These are phyloP conservation scores for Ennomos erosarius DNA, from an alignment of 2,888 invertebrate species.

Conservation along the genomic window DNA sequence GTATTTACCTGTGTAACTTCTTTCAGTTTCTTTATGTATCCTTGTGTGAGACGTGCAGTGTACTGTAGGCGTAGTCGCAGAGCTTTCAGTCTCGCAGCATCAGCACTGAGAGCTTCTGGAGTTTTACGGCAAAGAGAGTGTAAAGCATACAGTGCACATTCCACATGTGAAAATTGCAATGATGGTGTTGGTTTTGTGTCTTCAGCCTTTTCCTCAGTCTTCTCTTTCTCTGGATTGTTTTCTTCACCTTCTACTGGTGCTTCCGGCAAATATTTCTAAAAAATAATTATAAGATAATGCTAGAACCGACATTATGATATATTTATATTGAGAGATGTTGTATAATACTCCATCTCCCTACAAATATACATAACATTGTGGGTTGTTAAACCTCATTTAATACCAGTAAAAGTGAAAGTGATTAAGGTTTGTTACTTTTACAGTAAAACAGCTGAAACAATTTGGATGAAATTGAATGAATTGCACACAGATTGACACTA, in stretches of 20 bases:
- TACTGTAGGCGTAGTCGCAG: slow-evolving; percentile 95
- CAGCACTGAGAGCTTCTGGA: slow-evolving; percentile 90
- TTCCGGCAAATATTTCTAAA: slow-evolving; percentile 94
- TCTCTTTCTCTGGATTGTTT: slow-evolving; percentile 81
- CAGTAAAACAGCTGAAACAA: no score
- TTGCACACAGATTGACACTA: no score
- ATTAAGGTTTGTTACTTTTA: no score
- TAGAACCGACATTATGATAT: no score
- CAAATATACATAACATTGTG: no score
- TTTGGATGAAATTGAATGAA: no score
- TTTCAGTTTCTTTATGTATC: slow-evolving; percentile 89
- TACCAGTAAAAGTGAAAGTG: no score
- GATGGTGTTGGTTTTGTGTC: slow-evolving; percentile 88
- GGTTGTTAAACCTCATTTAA: no score
- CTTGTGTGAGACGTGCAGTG: slow-evolving; percentile 96
- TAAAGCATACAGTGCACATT: slow-evolving; percentile 93
- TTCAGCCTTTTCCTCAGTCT: slow-evolving; percentile 61
- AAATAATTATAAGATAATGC: slow-evolving; percentile 26
- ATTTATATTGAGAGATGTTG: no score
- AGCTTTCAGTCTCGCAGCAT: slow-evolving; percentile 91
- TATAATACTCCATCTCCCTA: no score
- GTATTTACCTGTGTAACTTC: slow-evolving; percentile 83
- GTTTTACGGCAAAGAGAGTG: slow-evolving; percentile 92
- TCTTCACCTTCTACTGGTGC: slow-evolving; percentile 88
- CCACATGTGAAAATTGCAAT: slow-evolving; percentile 96